Conservation (phyloP, 2,797 vertebrate species). For the Petrocephalus schoutedeni region DNA sequence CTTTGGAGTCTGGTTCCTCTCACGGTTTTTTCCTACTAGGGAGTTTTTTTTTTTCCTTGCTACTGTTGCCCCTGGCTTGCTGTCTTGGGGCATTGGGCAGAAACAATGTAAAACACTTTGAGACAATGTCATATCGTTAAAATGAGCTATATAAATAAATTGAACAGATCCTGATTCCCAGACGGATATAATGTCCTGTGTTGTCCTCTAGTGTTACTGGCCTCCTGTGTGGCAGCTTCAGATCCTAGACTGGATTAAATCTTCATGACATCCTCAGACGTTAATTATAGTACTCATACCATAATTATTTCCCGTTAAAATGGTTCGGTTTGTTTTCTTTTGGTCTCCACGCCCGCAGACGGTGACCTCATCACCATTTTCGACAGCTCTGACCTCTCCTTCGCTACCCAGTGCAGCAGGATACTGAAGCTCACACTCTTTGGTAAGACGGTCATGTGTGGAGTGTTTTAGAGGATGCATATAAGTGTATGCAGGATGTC, state of each 20-base stretch:
- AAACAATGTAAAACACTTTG: neutral
- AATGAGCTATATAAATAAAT: neutral
- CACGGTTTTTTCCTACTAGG: neutral
- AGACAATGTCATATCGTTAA: neutral
- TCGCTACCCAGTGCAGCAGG: slow-evolving; percentile 98
- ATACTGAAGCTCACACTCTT: slow-evolving; percentile 98
- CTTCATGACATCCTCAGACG: neutral
- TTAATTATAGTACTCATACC: neutral
- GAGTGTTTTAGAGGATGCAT: neutral
- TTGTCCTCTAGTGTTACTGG: neutral
- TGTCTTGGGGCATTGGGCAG: neutral
- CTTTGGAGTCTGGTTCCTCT: neutral
- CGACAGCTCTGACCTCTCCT: slow-evolving; percentile 98
- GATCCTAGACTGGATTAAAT: neutral
- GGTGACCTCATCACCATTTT: slow-evolving; percentile 98
- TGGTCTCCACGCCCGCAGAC: slow-evolving; percentile 58
- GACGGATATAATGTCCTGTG: neutral
- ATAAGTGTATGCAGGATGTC: neutral
- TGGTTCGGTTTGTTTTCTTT: neutral
- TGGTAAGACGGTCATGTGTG: slow-evolving; percentile 67
- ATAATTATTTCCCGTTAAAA: neutral
- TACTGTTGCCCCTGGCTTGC: neutral
- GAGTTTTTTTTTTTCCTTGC: neutral
- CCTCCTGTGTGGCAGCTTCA: neutral
- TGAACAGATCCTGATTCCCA: neutral